Conservation (phyloP, 37 sponge, comb jelly and placozoan species). For the Oscarella lobularis region DNA sequence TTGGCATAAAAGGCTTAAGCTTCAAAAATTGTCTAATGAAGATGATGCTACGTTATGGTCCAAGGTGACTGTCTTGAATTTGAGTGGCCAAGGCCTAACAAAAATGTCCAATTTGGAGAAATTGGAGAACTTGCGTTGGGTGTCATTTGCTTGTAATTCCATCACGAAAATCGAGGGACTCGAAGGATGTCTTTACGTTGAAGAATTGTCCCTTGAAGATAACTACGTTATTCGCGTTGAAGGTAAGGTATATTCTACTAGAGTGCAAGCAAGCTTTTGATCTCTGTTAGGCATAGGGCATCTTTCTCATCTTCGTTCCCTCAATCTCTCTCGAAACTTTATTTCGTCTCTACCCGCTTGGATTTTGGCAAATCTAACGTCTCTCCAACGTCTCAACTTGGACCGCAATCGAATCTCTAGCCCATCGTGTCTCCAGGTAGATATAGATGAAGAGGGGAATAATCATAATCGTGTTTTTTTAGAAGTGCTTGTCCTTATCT, state of each 20-base stretch:
- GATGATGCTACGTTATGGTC: neutral
- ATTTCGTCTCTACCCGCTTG: too few species aligned
- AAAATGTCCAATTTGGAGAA: constrained; percentile 44
- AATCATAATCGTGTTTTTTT: neutral
- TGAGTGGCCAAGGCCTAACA: constrained; percentile 30
- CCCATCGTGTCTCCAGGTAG: neutral
- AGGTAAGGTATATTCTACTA: constrained; percentile 10
- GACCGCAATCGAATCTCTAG: neutral
- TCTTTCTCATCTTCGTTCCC: too few species aligned
- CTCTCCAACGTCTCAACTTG: neutral
- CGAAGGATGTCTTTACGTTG: constrained; percentile 40
- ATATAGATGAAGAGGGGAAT: neutral
- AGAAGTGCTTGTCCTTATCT: constrained; percentile 22
- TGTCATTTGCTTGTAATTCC: constrained; percentile 51
- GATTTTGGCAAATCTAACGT: neutral
- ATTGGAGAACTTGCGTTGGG: constrained; percentile 74
- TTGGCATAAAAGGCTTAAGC: too few species aligned
- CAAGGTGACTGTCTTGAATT: constrained; percentile 53
- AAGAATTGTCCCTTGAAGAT: constrained; percentile 67
- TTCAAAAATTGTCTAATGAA: too few species aligned
- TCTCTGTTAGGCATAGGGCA: too few species aligned
- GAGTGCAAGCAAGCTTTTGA: neutral
- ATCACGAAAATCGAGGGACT: constrained; percentile 47
- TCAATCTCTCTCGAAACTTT: too few species aligned
- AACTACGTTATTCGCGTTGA: constrained; percentile 42